Base-by-base conservation (phyloP, 2,888 invertebrate genomes). In the Cephus pulcher region DNA sequence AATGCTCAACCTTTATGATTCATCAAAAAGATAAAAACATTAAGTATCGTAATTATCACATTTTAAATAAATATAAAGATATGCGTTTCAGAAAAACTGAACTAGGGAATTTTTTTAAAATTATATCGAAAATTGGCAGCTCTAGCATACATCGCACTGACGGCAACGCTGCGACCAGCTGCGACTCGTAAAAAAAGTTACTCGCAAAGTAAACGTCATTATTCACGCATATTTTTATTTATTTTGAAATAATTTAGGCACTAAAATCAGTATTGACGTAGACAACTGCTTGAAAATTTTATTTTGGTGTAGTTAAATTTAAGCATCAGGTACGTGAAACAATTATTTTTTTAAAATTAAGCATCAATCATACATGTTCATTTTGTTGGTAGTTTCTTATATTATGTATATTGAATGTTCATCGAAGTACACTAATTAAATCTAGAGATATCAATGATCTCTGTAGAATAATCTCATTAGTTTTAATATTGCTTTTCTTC, bases 161-260 rank as follows among this genome's bases (percentile, higher is more conserved):
- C 9, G 23, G 23, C 23, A 40, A 56, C 56, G 23, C 56, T 56
- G 56, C 23, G 56, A 56, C 56, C 15, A 15, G 56, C 56, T 56
- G 56, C 56, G 56, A 56, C 23, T 56, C 56, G 56, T 56, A 56
- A 23, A 56, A 35, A 56, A 56, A 56, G 56, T 56, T 56, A 23
- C 23, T 56, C 23, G 56, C 56, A 23, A 9, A 34, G 23, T 9
- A 74, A 74, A 74, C n/a, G 12, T 35, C 74, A 69, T 40, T 56
- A 77, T 40, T 12, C 74, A 74, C 34, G 11, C 37, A 9, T 68
- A 15, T 74, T 73, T 76, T 76, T 37, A 76, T 76, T 33, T 76
- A 11, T 69, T 76, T 71, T 32, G 12, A 32, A 71, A 33, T 71
- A 34, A 34, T 71, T 71, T 71, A 71, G 71, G 71, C 71, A 71